Conservation (phyloP, 2,113 vertebrate genomes). For the Sylvia atricapilla region DNA sequence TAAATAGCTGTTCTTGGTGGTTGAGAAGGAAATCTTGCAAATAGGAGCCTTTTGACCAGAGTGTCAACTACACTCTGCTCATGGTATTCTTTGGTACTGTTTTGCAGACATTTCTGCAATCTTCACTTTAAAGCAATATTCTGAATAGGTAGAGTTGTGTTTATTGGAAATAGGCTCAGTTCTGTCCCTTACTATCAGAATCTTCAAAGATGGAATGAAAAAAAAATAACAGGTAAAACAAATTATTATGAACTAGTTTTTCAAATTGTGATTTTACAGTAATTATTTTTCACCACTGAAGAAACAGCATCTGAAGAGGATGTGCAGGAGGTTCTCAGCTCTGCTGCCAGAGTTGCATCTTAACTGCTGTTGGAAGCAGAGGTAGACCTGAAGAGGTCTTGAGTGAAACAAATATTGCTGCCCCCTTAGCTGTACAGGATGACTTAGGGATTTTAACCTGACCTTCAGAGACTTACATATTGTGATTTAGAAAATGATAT, state of each 20-base stretch:
- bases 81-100: not conserved
- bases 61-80: accelerated
- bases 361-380: not conserved
- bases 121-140: not conserved
- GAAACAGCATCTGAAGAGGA: not conserved
- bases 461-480: not conserved
- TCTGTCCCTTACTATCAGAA: not conserved
- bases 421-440: not conserved
- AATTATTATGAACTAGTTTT: not conserved
- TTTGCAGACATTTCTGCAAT: not conserved
- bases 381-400: not conserved
- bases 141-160: not conserved
- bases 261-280: not conserved
- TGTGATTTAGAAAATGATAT: not conserved
- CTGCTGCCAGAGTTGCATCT: not conserved
- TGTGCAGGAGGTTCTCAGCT: not conserved
- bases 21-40: not conserved
- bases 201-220: not conserved
- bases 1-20: not conserved
- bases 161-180: not conserved
- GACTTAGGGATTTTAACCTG: not conserved
- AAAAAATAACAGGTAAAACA: not conserved
- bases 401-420: not conserved
- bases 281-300: not conserved
- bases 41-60: not conserved